Base-by-base conservation (phyloP, 2,888 invertebrate genomes). In the Melinaea menophilus region DNA sequence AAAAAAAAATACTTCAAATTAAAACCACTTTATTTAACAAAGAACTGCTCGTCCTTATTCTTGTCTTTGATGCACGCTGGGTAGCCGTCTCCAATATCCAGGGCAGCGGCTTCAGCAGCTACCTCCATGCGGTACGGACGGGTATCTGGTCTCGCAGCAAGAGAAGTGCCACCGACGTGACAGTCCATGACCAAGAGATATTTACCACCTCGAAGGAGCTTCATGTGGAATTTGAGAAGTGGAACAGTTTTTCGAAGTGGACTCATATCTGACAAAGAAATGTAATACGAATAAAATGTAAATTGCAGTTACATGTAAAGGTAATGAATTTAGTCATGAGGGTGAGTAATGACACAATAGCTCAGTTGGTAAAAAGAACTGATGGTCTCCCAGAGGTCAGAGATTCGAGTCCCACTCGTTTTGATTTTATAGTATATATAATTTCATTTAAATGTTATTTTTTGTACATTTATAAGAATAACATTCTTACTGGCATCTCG, bases 181-280 rank as follows among this genome's bases (percentile, higher is more conserved):
- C 89, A 89, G 65, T 88, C 87, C 66, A 80, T 73, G 73, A 86
- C 74, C 48, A 88, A 64, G 2, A 89, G 73, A 60, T 75, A 88
- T 60, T 76, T 77, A 0, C 81, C 83, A 0, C 76, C 69, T 0
- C 74, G 63, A 0, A 85, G 13, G 9, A 88, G 60, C 59, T 86
- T 88, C 62, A 89, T 64, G 48, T 81, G 79, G 64, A 86, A 85
- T 57, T 79, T 82, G 4, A 85, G 72, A 0, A 86, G 75, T 0
- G 83, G 81, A 1, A 87, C 79, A 0, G 72, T 46, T 13, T 71
- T 71, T 11, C 69, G 73, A 4, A 56, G 41, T 54, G 82, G 82
- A 2, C 76, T 56, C 62, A 85, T 75, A 51, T 74, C 86, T 85
- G 74, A 4, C 74, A 76, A 33, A 22, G 56, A 37, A 35, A 2